Evolutionary conservation across 2,113 vertebrate genomes (phyloP).

Genomic region (Gracilinanus agilis): DNA sequence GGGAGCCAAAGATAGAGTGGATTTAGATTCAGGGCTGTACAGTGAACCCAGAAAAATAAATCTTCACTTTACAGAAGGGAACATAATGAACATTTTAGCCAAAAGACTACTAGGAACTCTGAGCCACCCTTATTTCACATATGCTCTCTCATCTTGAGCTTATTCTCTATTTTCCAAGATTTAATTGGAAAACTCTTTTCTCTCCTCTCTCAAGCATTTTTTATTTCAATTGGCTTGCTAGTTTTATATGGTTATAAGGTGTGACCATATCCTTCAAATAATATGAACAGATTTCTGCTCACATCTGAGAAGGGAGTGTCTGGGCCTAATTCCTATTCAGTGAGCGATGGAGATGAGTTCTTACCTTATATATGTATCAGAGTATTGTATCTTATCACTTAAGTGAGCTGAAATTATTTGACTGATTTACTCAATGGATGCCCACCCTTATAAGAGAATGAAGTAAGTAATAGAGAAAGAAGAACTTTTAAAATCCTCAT

Average conservation of each 20-base stretch:
- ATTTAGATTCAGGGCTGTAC: neutral
- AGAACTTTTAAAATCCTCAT: neutral
- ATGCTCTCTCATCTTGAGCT: neutral
- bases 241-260: neutral
- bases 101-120: neutral
- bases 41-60: neutral
- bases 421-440: neutral
- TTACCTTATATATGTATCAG: neutral
- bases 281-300: neutral
- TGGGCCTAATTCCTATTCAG: neutral
- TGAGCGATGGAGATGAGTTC: neutral
- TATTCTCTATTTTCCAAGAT: neutral
- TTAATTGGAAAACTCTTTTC: neutral
- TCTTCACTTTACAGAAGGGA: neutral
- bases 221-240: neutral
- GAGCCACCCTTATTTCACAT: neutral
- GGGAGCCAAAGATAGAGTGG: neutral
- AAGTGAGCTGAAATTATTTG: neutral
- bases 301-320: neutral
- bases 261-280: neutral
- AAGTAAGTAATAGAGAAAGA: slow-evolving; percentile 27
- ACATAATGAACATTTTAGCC: neutral
- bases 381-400: neutral
- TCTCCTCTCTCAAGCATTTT: neutral
- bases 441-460: slow-evolving; percentile 8